These are phyloP conservation scores for Capreolus pygargus DNA, from an alignment of 2,113 vertebrate species.

Conservation along the genomic window DNA sequence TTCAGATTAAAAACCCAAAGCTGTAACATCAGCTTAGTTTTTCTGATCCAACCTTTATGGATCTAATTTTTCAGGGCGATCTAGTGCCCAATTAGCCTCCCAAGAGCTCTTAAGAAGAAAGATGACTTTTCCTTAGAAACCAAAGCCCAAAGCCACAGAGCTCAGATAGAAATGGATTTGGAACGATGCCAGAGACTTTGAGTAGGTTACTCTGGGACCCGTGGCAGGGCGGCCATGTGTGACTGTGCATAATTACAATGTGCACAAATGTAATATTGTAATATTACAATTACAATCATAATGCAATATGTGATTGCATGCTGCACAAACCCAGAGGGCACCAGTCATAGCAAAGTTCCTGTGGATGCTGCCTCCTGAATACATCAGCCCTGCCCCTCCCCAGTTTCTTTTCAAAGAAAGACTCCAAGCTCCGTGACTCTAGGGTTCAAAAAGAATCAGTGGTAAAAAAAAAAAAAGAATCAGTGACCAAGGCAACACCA, in stretches of 20 bases:
- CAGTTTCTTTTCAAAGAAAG: neutral
- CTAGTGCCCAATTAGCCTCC: neutral
- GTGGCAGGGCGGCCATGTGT: neutral
- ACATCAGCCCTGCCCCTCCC: neutral
- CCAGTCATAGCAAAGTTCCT: neutral
- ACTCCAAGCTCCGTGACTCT: neutral
- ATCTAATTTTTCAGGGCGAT: neutral
- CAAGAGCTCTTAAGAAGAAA: neutral
- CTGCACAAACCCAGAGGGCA: neutral
- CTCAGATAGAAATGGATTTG: neutral
- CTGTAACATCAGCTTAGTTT: neutral
- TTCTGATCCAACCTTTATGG: neutral
- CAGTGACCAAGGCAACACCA: neutral
- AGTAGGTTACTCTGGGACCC: neutral
- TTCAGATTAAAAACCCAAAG: neutral
- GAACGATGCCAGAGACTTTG: neutral
- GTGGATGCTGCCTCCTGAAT: neutral
- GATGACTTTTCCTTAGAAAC: neutral
- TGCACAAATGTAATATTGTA: neutral
- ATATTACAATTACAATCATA: neutral
- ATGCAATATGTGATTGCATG: neutral
- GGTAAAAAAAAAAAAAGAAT: neutral
- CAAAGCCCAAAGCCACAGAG: neutral
- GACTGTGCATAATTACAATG: neutral
- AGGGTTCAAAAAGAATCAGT: neutral